Evolutionary conservation across 2,888 invertebrate species (phyloP), one percentile per base, ranked within the genome.

Genomic region (Spisula subtruncata): DNA sequence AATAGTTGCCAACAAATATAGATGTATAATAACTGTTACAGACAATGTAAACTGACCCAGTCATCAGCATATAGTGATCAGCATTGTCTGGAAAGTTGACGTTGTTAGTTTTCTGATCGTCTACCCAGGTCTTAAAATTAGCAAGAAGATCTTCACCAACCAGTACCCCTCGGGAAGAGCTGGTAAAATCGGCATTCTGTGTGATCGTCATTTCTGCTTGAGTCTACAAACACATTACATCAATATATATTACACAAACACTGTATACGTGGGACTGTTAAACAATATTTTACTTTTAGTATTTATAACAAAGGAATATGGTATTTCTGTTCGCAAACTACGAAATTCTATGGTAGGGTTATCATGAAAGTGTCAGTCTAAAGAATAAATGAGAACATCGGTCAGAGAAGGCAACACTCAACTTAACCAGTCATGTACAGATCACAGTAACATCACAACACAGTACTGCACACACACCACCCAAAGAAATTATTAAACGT

Each of bases 21-120:
- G n/a, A 14, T 5, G 16, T 20, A 56, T 20, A n/a, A 10, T 56
- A 8, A 48, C 56, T n/a, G 5, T 5, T 56, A 20, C n/a, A 18
- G 25, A 5, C 12, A n/a, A 8, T 41, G 8, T 41, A 41, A 2
- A 75, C 87, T 29, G 56, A 83, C 87, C 32, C 87, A 18, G 87
- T 87, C 8, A 87, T 14, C 14, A 87, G 41, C 83, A 83, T 87
- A 10, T 75, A 82, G 56, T 87, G 87, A 16, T 87, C 87, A 4
- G 35, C 46, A 41, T 83, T 75, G 0, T 29, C 29, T 16, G 82
- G 48, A 41, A 71, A 82, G 10, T 46, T 71, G 12, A 25, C 75
- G 35, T 87, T 54, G 14, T 32, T n/a, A 5, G 48, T 18, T 32
- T 20, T 82, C 29, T 83, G 66, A 1, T 35, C 32, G 0, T 32